phyloP scores from a whole-genome alignment of 2,888 invertebrate species.

The Pimpla rufipes region DNA sequence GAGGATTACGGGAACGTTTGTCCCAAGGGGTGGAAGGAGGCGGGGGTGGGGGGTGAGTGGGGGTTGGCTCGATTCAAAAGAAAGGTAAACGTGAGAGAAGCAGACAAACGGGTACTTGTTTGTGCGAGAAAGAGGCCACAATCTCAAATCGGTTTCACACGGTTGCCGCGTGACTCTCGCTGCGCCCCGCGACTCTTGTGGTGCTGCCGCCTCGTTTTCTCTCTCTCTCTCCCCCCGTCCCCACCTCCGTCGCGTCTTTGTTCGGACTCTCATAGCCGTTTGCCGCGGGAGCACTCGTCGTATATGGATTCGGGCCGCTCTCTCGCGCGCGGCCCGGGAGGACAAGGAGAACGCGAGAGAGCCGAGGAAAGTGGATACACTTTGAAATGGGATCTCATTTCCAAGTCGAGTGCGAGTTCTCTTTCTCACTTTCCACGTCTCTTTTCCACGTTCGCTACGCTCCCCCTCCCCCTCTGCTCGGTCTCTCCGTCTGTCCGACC shows the following conservation, averaged over 20 bases:
- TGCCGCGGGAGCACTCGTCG: conserved; percentile 55
- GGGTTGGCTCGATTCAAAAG: conserved; percentile 18
- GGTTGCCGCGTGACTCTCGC: background rate
- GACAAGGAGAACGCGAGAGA: conserved; percentile 41
- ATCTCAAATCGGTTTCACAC: conserved; percentile 68
- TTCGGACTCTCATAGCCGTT: conserved; percentile 52
- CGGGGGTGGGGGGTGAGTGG: conserved; percentile 9
- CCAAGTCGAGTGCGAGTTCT: conserved; percentile 36
- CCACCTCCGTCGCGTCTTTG: conserved; percentile 25
- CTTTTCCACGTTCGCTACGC: background rate
- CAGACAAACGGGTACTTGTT: conserved; percentile 57
- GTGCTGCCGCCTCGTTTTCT: background rate
- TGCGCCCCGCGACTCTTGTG: conserved; percentile 31
- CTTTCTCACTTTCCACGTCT: conserved; percentile 19
- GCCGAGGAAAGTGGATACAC: conserved; percentile 52
- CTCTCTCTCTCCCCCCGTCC: background rate
- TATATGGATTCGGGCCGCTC: conserved; percentile 34
- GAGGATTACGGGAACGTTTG: conserved; percentile 23
- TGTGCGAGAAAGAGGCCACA: conserved; percentile 49
- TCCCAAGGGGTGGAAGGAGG: background rate
- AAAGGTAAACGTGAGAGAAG: conserved; percentile 36
- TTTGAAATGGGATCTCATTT: conserved; percentile 58
- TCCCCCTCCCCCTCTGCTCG: background rate
- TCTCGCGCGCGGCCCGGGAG: background rate
- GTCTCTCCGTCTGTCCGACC: background rate